These are phyloP conservation scores for Aldabrachelys gigantea DNA, from an alignment of 2,113 vertebrate genomes.

Conservation along the genomic window DNA sequence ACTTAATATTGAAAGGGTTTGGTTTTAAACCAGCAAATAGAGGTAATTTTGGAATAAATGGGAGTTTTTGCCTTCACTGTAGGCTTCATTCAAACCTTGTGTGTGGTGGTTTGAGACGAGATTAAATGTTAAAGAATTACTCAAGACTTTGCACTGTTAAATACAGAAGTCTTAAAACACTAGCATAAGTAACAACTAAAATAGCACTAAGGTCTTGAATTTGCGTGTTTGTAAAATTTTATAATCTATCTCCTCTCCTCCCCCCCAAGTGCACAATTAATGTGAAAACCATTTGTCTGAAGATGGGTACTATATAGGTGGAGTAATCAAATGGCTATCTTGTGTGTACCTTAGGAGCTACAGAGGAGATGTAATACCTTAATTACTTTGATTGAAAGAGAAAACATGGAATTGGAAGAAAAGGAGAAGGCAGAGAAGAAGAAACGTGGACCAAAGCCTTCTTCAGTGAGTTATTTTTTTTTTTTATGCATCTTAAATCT, in stretches of 20 bases:
- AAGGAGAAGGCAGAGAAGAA: slow-evolving; percentile 99
- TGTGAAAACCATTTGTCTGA: not conserved
- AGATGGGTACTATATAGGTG: too few species aligned
- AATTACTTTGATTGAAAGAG: slow-evolving; percentile 97
- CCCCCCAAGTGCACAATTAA: not conserved
- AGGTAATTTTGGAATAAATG: not conserved
- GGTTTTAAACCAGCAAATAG: not conserved
- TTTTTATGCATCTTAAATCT: not conserved
- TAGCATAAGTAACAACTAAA: not conserved
- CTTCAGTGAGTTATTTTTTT: slow-evolving; percentile 62
- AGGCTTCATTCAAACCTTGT: not conserved
- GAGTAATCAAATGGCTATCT: not conserved
- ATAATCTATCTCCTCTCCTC: not conserved
- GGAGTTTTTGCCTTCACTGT: not conserved
- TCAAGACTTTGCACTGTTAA: not conserved
- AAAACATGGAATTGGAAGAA: slow-evolving; percentile 99
- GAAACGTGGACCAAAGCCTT: slow-evolving; percentile 93
- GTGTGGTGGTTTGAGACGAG: not conserved
- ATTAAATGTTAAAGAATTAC: not conserved
- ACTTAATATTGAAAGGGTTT: not conserved
- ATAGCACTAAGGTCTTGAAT: not conserved
- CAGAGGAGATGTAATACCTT: slow-evolving; percentile 97
- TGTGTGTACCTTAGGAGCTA: slow-evolving; percentile 85
- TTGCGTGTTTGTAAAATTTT: not conserved
- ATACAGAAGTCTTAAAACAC: not conserved